Percentiles rank a stretch among this genome's conserved stretches.
Evolutionary conservation across 2,888 invertebrate genomes (phyloP).

Genomic region (Trissoscelio sp.): DNA sequence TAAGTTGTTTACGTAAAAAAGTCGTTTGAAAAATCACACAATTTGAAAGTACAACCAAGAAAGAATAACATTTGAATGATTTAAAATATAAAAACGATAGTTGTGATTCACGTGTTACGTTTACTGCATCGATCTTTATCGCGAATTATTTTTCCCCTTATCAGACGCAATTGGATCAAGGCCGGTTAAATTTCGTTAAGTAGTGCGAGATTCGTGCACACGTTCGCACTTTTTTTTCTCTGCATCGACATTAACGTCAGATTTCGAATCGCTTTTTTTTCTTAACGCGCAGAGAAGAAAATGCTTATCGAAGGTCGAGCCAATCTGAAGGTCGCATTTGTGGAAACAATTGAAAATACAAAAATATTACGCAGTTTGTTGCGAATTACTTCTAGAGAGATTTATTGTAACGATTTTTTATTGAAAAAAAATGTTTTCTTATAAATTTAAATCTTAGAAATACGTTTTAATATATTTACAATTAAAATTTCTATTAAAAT

Average conservation of each 20-base stretch:
- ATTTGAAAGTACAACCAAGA: no score
- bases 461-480: no score
- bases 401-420: not conserved
- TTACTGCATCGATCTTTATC: constrained; percentile 54
- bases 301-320: constrained; percentile 34
- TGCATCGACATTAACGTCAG: constrained; percentile 2
- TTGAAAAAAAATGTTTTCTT: not conserved
- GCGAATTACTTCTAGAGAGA: not conserved
- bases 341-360: constrained; percentile 35
- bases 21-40: no score
- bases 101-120: constrained; percentile 33
- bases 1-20: no score
- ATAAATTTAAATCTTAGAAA: no score
- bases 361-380: constrained; percentile 31
- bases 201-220: constrained; percentile 35
- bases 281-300: constrained; percentile 22
- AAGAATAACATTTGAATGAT: no score
- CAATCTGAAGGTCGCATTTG: constrained; percentile 34
- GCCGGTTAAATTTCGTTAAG: constrained; percentile 54
- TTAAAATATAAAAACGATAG: constrained; percentile 24
- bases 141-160: constrained; percentile 60
- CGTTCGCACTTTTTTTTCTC: constrained; percentile 20
- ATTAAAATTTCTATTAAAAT: no score
- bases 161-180: constrained; percentile 61
- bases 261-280: constrained; percentile 20